Evolutionary conservation across 1,140 invertebrate species (phyloP).

Genomic region (Tetramorium parvispinum): DNA sequence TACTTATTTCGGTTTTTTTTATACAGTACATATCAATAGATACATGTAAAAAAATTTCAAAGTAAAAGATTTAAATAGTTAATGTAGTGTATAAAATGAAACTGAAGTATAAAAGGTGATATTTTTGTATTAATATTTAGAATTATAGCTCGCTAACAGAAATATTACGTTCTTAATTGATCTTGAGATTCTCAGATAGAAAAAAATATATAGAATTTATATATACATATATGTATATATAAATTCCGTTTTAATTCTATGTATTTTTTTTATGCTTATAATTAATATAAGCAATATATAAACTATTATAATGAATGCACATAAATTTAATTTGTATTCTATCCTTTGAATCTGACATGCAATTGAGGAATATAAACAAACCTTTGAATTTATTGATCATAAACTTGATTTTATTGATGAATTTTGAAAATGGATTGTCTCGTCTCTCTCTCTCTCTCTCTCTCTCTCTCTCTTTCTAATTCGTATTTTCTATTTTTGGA

Average conservation of each 20-base stretch:
- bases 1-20: constrained; percentile 14
- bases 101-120: neutral
- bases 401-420: neutral
- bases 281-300: too few relatives aligned
- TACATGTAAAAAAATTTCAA: neutral
- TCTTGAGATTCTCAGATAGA: neutral
- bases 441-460: too few relatives aligned
- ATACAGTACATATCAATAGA: neutral
- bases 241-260: too few relatives aligned
- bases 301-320: too few relatives aligned
- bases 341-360: neutral
- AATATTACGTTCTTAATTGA: constrained; percentile 6
- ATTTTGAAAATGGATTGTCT: neutral
- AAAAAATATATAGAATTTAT: too few relatives aligned
- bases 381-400: too few relatives aligned
- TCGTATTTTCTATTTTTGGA: neutral
- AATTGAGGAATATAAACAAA: neutral
- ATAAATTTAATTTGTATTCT: neutral
- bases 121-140: neutral
- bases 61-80: neutral
- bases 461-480: too few relatives aligned
- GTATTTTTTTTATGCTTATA: too few relatives aligned
- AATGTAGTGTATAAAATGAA: constrained; percentile 5
- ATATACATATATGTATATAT: neutral
- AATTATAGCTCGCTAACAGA: neutral